phyloP scores from a whole-genome alignment of 2,797 vertebrate species.

The Manis javanica region DNA sequence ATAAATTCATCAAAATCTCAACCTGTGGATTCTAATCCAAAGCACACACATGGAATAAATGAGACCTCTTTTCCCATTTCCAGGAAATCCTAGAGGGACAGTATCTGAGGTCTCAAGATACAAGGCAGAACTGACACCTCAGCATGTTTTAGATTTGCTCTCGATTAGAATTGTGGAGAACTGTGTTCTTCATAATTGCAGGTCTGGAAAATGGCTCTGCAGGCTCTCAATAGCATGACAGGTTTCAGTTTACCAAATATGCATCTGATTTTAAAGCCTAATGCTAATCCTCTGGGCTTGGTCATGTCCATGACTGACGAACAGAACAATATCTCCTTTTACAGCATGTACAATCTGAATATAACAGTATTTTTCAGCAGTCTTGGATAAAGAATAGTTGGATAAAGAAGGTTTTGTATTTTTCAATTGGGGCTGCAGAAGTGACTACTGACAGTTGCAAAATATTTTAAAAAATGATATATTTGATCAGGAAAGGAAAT shows the following conservation, averaged over 20 bases:
- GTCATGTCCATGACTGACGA: neutral
- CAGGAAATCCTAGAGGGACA: neutral
- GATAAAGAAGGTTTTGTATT: conserved; percentile 64
- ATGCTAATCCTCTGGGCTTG: neutral
- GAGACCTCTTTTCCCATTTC: neutral
- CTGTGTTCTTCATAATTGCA: neutral
- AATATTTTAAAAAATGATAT: conserved; percentile 62
- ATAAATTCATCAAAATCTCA: neutral
- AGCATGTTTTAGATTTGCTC: neutral
- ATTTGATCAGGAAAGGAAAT: conserved; percentile 57
- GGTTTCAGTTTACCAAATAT: neutral
- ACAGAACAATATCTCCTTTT: neutral
- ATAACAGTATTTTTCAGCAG: conserved; percentile 54
- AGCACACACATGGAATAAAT: neutral
- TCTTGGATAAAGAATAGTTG: conserved; percentile 62
- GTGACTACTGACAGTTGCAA: conserved; percentile 50
- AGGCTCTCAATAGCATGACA: neutral
- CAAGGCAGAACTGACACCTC: neutral
- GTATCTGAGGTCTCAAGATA: neutral
- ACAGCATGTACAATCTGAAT: neutral
- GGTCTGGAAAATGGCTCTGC: neutral
- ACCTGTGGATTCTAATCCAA: neutral
- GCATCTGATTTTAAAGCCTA: neutral
- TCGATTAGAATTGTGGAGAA: neutral
- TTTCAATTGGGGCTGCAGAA: conserved; percentile 71